Evolutionary conservation across 1,140 invertebrate genomes (phyloP).

Genomic region (Diabrotica undecimpunctata): DNA sequence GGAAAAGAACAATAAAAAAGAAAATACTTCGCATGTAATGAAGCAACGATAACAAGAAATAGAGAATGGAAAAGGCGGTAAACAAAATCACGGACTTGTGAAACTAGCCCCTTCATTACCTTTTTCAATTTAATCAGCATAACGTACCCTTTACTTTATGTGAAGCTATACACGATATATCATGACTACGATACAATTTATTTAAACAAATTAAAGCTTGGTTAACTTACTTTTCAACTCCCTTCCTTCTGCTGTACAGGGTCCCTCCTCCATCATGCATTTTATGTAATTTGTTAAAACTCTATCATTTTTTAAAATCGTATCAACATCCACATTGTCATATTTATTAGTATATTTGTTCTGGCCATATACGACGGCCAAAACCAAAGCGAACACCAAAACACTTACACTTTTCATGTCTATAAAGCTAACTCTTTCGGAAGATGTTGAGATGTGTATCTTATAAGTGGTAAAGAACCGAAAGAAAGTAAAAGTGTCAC

Average conservation of each 20-base stretch:
- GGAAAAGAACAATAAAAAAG: too few species aligned
- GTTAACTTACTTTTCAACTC: constrained; percentile 62
- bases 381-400: constrained; percentile 20
- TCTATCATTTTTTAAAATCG: constrained; percentile 59
- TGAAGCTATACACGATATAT: too few species aligned
- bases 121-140: too few species aligned
- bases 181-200: too few species aligned
- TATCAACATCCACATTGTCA: constrained; percentile 63
- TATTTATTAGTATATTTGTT: constrained; percentile 54
- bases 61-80: too few species aligned
- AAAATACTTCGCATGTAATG: too few species aligned
- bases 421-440: not conserved
- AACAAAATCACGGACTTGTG: too few species aligned
- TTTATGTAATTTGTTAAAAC: constrained; percentile 63
- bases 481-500: constrained; percentile 28
- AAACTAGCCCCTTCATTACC: too few species aligned
- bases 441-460: constrained; percentile 12
- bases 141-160: too few species aligned
- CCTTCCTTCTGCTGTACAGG: constrained; percentile 65
- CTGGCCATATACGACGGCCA: constrained; percentile 11
- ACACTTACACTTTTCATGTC: constrained; percentile 25
- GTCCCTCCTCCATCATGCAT: constrained; percentile 65
- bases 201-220: too few species aligned
- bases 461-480: constrained; percentile 25
- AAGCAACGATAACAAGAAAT: too few species aligned